Evolutionary conservation across 2,797 vertebrate species (phyloP), one percentile per base, ranked within the genome.

Genomic region (Danio kyathit): DNA sequence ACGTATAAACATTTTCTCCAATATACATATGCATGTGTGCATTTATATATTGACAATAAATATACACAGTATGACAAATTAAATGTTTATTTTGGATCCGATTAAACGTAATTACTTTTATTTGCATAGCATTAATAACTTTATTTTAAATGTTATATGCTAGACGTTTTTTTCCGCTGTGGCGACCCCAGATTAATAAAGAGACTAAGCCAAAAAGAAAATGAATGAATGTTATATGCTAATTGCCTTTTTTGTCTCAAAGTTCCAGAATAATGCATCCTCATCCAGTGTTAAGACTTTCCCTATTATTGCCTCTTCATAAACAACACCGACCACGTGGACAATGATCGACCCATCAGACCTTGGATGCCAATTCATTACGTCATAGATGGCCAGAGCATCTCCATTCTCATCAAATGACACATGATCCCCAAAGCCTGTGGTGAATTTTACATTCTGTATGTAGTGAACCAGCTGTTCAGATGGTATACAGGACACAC

Each of bases 181-280:
- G n/a, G n/a, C n/a, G n/a, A n/a, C n/a, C n/a, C n/a, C n/a, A n/a
- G n/a, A n/a, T n/a, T n/a, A n/a, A n/a, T n/a, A n/a, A n/a, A n/a
- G n/a, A n/a, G n/a, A n/a, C n/a, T n/a, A n/a, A n/a, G n/a, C n/a
- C n/a, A n/a, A n/a, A n/a, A n/a, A n/a, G n/a, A n/a, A n/a, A n/a
- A n/a, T n/a, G n/a, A n/a, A n/a, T n/a, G n/a, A 29, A 29, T 29
- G 3, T 29, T 29, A 49, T 66, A 70, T 85, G 12, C 7, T 14
- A 41, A 19, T 60, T 69, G 17, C 60, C 40, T 66, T 66, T 66
- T 73, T 66, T 66, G 51, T 73, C 17, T 86, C 56, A 86, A 87
- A 90, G 57, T 90, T 93, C 92, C 92, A 93, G 79, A 88, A 91
- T 67, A 93, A 90, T 59, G 70, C 88, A 5, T 89, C 69, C 12